Conservation (phyloP, 2,113 vertebrate genomes). For the Glaucomys volans region DNA sequence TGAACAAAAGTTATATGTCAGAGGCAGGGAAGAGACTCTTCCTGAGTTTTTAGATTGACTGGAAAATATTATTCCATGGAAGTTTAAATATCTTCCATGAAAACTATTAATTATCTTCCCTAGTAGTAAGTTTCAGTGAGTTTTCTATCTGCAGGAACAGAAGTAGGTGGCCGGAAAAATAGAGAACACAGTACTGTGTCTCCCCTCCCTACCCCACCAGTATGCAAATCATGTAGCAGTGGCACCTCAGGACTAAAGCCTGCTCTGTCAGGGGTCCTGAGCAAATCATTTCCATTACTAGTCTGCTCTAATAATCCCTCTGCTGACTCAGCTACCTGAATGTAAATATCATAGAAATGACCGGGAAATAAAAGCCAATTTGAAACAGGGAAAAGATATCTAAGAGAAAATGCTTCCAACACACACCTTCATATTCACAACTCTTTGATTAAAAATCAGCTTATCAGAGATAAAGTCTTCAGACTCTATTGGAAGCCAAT, state of each 20-base stretch:
- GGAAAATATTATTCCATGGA: background rate
- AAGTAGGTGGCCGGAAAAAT: background rate
- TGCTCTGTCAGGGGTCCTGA: background rate
- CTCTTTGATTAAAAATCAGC: conserved; percentile 66
- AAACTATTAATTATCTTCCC: background rate
- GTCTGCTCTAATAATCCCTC: conserved; percentile 61
- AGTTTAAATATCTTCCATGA: background rate
- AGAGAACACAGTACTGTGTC: background rate
- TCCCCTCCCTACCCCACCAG: background rate
- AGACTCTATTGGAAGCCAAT: conserved; percentile 39
- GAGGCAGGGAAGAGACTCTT: background rate
- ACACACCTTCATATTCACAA: conserved; percentile 38
- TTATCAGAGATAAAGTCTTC: conserved; percentile 48
- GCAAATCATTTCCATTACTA: conserved; percentile 61
- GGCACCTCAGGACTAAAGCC: background rate
- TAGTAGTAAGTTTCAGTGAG: background rate
- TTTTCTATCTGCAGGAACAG: background rate
- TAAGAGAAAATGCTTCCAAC: conserved; percentile 53
- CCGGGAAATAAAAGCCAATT: conserved; percentile 52
- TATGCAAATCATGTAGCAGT: conserved; percentile 39
- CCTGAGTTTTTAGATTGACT: background rate
- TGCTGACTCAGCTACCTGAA: conserved; percentile 69
- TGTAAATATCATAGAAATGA: conserved; percentile 72
- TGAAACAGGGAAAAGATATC: conserved; percentile 51
- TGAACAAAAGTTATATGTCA: background rate